Percentiles rank a stretch among this genome's conserved stretches.
phyloP scores from a whole-genome alignment of 2,888 invertebrate genomes.

The Spatulosminthurus flaviceps region DNA sequence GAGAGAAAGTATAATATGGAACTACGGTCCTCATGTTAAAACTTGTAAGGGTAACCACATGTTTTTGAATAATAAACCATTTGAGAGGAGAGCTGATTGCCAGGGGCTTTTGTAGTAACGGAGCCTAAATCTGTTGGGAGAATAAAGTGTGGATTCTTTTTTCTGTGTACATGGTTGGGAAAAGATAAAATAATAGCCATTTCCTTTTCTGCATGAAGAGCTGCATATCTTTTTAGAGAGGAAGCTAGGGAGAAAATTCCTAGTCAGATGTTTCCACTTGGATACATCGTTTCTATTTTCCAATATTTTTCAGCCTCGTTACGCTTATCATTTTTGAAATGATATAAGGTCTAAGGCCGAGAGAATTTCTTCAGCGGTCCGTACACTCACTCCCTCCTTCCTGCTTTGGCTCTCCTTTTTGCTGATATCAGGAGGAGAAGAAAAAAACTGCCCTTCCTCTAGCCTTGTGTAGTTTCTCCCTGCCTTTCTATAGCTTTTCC shows the following conservation, averaged over 20 bases:
- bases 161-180: not conserved
- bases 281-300: constrained; percentile 11
- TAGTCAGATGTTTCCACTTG: not conserved
- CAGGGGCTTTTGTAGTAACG: too few species aligned
- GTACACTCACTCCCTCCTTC: too few species aligned
- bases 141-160: constrained; percentile 11
- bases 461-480: too few species aligned
- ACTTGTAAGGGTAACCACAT: not conserved
- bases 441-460: too few species aligned
- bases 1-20: too few species aligned
- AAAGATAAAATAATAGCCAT: constrained; percentile 25
- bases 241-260: constrained; percentile 14
- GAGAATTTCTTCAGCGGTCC: too few species aligned
- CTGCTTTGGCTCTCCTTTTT: too few species aligned
- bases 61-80: not conserved
- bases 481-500: too few species aligned
- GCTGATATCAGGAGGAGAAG: too few species aligned
- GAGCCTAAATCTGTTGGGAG: not conserved
- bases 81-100: not conserved
- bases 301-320: constrained; percentile 27
- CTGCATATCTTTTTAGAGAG: not conserved
- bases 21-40: too few species aligned
- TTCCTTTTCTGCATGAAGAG: not conserved
- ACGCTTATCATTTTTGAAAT: constrained; percentile 16
- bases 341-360: constrained; percentile 27